A percentile compares a stretch with the other conserved stretches of the same genome.
These are phyloP conservation scores for Drosophila monieri DNA, from an alignment of 2,888 invertebrate species.

Conservation along the genomic window DNA sequence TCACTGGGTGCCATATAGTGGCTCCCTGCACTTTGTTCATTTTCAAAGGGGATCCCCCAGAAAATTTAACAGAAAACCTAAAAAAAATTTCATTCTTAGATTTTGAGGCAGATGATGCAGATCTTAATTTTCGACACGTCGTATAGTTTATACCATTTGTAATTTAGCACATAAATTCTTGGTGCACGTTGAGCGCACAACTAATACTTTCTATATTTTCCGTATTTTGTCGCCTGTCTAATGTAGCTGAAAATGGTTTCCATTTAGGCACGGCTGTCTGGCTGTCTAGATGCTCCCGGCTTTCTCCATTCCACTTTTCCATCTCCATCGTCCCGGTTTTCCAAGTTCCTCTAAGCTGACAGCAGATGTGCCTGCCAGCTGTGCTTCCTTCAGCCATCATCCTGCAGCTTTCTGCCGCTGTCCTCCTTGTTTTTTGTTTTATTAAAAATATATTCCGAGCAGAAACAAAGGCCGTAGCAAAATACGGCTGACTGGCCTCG, in stretches of 20 bases:
- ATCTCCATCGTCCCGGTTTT: conserved; percentile 15
- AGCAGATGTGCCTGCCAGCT: conserved; percentile 81
- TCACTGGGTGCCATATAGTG: too few species aligned
- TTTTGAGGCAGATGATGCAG: too few species aligned
- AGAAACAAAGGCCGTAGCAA: conserved; percentile 32
- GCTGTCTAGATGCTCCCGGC: conserved; percentile 14
- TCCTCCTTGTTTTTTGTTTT: conserved; percentile 55
- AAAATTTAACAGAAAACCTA: too few species aligned
- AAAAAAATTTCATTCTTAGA: too few species aligned
- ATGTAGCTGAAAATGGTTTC: conserved; percentile 60
- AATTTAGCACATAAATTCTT: not conserved
- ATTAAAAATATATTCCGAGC: conserved; percentile 60
- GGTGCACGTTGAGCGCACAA: not conserved
- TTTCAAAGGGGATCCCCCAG: too few species aligned
- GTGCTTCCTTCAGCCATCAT: conserved; percentile 42
- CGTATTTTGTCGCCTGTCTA: conserved; percentile 32
- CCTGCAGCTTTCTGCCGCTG: conserved; percentile 14
- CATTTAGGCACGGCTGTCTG: conserved; percentile 60
- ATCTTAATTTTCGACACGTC: too few species aligned
- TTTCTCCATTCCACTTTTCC: conserved; percentile 20
- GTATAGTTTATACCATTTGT: too few species aligned
- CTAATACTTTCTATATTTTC: conserved; percentile 2
- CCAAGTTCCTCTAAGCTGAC: conserved; percentile 67
- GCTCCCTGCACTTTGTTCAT: too few species aligned
- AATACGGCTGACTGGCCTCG: conserved; percentile 65